These are phyloP conservation scores for Drosophila ogumai DNA, from an alignment of 1,140 invertebrate species.

Conservation along the genomic window DNA sequence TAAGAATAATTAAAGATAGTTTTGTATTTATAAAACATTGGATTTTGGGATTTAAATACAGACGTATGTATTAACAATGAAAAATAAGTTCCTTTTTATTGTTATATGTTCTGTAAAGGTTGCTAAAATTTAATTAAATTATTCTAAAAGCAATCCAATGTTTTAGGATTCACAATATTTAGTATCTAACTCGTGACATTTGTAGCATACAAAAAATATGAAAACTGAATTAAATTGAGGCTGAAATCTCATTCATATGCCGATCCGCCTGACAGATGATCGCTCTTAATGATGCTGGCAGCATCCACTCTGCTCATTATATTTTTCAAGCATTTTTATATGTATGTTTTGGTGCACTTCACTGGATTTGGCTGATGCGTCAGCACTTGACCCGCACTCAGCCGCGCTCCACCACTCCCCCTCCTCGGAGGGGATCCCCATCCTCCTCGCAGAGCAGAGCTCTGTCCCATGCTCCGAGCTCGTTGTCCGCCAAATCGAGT, in stretches of 20 bases:
- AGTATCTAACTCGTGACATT: neutral
- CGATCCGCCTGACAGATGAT: conserved; percentile 65
- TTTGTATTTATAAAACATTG: neutral
- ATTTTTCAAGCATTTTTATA: conserved; percentile 73
- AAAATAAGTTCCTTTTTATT: too few relatives aligned
- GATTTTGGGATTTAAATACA: too few relatives aligned
- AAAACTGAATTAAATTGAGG: conserved; percentile 50
- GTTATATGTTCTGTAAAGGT: too few relatives aligned
- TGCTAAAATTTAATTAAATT: neutral
- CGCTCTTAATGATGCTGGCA: conserved; percentile 74
- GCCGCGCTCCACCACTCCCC: conserved; percentile 6
- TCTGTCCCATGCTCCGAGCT: conserved; percentile 65
- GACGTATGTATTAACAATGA: too few relatives aligned
- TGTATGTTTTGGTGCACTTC: conserved; percentile 75
- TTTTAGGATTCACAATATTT: too few relatives aligned
- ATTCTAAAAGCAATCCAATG: neutral
- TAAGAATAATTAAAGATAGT: neutral
- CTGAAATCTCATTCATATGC: conserved; percentile 54
- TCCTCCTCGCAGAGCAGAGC: conserved; percentile 16
- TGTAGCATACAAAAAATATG: neutral
- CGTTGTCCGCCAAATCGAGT: conserved; percentile 78
- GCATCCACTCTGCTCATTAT: conserved; percentile 66
- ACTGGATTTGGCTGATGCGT: conserved; percentile 81
- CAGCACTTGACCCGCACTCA: conserved; percentile 74
- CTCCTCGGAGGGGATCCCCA: conserved; percentile 16